phyloP scores from a whole-genome alignment of 2,113 vertebrate species.

The Odontophorus gujanensis region DNA sequence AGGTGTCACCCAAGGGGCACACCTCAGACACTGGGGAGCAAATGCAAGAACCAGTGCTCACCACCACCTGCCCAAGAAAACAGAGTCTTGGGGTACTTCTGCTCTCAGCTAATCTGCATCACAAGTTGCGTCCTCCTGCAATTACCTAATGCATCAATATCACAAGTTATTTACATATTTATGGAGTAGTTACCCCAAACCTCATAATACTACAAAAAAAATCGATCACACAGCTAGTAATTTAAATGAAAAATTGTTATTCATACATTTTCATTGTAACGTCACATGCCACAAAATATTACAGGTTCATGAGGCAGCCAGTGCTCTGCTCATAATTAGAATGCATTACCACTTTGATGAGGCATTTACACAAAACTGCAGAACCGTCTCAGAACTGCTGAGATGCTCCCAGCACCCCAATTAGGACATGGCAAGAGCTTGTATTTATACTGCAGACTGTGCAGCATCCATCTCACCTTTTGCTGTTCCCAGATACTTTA shows the following conservation, averaged over 20 bases:
- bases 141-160: not conserved
- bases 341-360: constrained; percentile 60
- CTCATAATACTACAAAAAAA: not conserved
- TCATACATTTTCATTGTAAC: constrained; percentile 40
- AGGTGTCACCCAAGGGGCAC: no score
- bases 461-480: not conserved
- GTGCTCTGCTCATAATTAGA: constrained; percentile 45
- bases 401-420: constrained; percentile 19
- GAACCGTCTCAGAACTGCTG: not conserved
- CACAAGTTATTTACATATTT: constrained; percentile 52
- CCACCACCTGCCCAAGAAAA: not conserved
- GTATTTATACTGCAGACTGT: not conserved
- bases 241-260: constrained; percentile 54
- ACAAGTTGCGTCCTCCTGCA: not conserved
- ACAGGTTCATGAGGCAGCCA: not conserved
- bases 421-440: constrained; percentile 9
- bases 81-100: rapidly evolving
- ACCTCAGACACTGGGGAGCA: not conserved
- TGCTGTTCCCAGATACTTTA: not conserved
- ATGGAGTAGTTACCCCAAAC: constrained; percentile 52
- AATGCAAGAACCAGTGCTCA: not conserved
- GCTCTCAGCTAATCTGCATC: not conserved
- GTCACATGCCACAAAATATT: constrained; percentile 59
- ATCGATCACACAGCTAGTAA: constrained; percentile 4
- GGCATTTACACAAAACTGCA: constrained; percentile 35